phyloP scores from a whole-genome alignment of 2,797 vertebrate species.

The Peromyscus eremicus region DNA sequence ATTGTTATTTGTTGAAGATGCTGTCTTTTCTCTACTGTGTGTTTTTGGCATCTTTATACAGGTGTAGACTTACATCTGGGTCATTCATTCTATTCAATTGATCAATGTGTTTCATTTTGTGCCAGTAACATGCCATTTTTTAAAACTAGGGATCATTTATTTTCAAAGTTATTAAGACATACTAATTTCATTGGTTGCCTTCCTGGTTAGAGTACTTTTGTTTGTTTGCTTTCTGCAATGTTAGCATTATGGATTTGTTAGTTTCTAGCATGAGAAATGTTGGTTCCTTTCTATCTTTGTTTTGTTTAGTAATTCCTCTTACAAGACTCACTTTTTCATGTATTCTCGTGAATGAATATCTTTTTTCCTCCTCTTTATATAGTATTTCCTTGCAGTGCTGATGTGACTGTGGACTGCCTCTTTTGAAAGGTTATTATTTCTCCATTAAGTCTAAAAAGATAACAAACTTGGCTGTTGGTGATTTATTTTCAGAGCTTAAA shows the following conservation, averaged over 20 bases:
- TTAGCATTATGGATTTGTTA: too few species aligned
- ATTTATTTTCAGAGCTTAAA: neutral
- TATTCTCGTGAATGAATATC: neutral
- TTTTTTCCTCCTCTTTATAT: neutral
- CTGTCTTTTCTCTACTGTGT: neutral
- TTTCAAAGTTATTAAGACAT: neutral
- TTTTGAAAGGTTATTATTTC: neutral
- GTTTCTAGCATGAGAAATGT: neutral
- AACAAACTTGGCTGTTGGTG: neutral
- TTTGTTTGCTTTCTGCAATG: neutral
- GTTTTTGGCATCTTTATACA: neutral
- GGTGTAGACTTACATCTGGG: neutral
- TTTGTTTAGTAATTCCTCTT: neutral
- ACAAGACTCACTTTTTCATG: neutral
- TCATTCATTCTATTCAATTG: neutral
- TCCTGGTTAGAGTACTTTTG: neutral
- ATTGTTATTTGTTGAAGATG: neutral
- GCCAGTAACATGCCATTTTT: neutral
- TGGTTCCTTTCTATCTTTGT: neutral
- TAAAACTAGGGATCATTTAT: neutral
- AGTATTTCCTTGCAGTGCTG: neutral
- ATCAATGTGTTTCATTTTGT: neutral
- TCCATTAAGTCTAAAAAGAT: neutral
- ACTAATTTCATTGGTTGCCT: neutral
- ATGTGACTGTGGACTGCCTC: neutral